Conservation (phyloP, 1,140 invertebrate genomes). For the Lepidostoma basale region DNA sequence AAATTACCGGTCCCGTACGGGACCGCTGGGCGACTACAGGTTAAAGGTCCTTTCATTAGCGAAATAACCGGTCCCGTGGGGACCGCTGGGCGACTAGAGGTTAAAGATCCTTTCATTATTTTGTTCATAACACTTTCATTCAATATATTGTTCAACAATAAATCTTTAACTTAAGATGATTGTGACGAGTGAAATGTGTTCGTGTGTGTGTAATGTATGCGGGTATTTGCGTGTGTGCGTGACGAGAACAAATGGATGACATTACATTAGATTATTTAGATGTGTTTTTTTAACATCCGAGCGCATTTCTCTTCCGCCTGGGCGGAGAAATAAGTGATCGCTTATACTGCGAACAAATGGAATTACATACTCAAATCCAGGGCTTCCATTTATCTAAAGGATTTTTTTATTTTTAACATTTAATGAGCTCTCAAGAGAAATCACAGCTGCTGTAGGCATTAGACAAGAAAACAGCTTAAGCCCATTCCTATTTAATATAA, state of each 20-base stretch:
- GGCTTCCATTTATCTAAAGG: not conserved
- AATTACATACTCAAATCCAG: not conserved
- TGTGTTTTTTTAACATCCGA: not conserved
- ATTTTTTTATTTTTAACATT: not conserved
- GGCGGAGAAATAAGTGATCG: not conserved
- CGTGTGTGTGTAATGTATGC: not conserved
- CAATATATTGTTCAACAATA: not conserved
- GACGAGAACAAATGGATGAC: not conserved
- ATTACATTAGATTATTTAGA: conserved; percentile 13
- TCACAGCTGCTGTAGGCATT: not conserved
- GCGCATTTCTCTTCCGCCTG: not conserved
- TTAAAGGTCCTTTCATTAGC: too few species aligned
- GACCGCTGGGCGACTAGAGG: not conserved
- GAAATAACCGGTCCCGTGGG: not conserved
- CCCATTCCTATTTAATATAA: not conserved
- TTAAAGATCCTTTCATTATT: too few species aligned
- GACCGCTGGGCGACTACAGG: too few species aligned
- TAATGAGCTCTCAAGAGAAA: not conserved
- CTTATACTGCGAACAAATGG: conserved; percentile 10
- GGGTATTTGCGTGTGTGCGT: not conserved
- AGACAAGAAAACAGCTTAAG: not conserved
- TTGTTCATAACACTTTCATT: not conserved
- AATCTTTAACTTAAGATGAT: not conserved
- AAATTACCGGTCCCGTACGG: too few species aligned
- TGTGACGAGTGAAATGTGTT: not conserved